Evolutionary conservation across 1,140 invertebrate genomes (phyloP).

Genomic region (Batillaria attramentaria): DNA sequence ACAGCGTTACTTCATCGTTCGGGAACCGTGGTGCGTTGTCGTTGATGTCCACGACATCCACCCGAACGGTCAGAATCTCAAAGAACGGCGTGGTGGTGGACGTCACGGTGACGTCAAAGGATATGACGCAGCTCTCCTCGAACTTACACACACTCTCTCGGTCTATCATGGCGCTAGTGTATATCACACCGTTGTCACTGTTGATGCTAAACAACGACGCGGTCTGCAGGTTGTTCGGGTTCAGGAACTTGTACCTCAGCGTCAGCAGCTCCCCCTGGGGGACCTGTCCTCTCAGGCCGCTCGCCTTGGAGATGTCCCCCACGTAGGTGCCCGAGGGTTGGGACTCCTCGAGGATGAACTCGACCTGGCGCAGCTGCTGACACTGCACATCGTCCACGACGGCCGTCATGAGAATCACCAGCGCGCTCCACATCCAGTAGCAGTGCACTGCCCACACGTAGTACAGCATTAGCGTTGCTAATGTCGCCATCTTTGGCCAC

Average conservation of each 20-base stretch:
- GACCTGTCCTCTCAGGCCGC: slow-evolving; percentile 29
- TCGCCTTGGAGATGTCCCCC: slow-evolving; percentile 38
- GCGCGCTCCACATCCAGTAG: background rate
- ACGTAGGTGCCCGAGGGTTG: slow-evolving; percentile 38
- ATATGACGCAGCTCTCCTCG: slow-evolving; percentile 45
- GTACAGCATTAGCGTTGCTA: background rate
- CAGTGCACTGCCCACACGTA: background rate
- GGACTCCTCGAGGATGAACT: slow-evolving; percentile 43
- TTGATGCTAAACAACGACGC: slow-evolving; percentile 54
- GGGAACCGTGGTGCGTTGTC: slow-evolving; percentile 92
- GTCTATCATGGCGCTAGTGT: slow-evolving; percentile 58
- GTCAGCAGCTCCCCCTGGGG: slow-evolving; percentile 25
- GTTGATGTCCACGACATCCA: slow-evolving; percentile 84
- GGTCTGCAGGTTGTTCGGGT: slow-evolving; percentile 36
- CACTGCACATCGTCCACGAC: background rate
- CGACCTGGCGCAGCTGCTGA: slow-evolving; percentile 30
- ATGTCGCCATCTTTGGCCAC: background rate
- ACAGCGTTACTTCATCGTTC: slow-evolving; percentile 44
- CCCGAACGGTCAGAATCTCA: slow-evolving; percentile 56
- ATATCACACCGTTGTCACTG: slow-evolving; percentile 54
- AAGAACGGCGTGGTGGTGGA: slow-evolving; percentile 47
- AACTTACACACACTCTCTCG: slow-evolving; percentile 57
- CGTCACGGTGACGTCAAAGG: slow-evolving; percentile 57
- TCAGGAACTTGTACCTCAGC: slow-evolving; percentile 42
- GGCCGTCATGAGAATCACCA: background rate